Evolutionary conservation across 2,888 invertebrate genomes (phyloP).

Genomic region (Microdon myrmicae): DNA sequence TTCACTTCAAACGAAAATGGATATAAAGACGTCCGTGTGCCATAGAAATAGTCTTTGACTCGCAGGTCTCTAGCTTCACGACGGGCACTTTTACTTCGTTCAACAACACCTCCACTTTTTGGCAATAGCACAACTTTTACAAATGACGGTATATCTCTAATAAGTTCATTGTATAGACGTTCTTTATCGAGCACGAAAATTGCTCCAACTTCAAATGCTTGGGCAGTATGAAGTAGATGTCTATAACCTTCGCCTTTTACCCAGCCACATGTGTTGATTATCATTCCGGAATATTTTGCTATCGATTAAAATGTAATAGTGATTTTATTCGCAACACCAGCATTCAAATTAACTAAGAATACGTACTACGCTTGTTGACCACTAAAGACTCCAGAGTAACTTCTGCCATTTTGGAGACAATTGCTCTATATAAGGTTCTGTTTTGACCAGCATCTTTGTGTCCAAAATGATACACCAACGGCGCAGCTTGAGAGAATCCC

Average conservation of each 20-base stretch:
- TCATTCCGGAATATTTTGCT: constrained; percentile 87
- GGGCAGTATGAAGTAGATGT: constrained; percentile 85
- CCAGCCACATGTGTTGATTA: constrained; percentile 99
- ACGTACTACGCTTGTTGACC: constrained; percentile 84
- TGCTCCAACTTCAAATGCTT: constrained; percentile 95
- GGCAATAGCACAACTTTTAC: constrained; percentile 92
- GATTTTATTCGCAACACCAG: background rate
- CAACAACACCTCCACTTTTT: constrained; percentile 97
- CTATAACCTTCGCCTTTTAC: constrained; percentile 92
- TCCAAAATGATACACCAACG: constrained; percentile 93
- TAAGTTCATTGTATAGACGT: constrained; percentile 91
- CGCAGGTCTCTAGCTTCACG: constrained; percentile 81
- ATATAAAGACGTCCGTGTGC: constrained; percentile 81
- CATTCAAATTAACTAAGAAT: background rate
- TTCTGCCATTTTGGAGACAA: constrained; percentile 86
- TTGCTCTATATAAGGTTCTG: constrained; percentile 82
- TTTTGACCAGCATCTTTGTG: constrained; percentile 82
- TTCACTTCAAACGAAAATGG: constrained; percentile 96
- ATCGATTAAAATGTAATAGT: constrained; percentile 31
- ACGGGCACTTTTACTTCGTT: constrained; percentile 78
- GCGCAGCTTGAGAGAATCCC: constrained; percentile 93
- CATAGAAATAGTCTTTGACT: constrained; percentile 96
- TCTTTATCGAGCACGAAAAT: constrained; percentile 97
- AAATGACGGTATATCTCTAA: constrained; percentile 91
- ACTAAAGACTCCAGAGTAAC: constrained; percentile 86